A percentile compares a stretch with the other conserved stretches of the same genome.
These are phyloP conservation scores for Anoplius nigerrimus DNA, from an alignment of 2,888 invertebrate genomes.

Conservation along the genomic window DNA sequence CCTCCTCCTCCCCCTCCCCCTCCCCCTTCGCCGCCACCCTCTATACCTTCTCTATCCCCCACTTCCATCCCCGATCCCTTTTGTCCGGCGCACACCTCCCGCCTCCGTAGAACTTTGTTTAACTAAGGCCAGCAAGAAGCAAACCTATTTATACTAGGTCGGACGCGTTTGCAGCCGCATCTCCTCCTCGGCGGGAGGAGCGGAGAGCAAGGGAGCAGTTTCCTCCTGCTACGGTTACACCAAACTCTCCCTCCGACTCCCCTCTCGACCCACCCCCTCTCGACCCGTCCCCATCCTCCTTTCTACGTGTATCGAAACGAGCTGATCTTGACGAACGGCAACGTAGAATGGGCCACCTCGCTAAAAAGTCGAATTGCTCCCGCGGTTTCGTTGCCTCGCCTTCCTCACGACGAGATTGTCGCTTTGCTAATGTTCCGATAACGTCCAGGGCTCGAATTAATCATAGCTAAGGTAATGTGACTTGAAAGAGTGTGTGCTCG, in stretches of 20 bases:
- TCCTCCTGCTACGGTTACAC: no score
- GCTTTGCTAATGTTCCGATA: no score
- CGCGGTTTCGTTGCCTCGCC: not conserved
- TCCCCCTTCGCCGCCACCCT: slow-evolving; percentile 5
- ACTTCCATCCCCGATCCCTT: slow-evolving; percentile 21
- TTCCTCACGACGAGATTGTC: no score
- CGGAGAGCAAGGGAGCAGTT: slow-evolving; percentile 1
- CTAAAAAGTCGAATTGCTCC: no score
- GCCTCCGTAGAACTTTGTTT: slow-evolving; percentile 71
- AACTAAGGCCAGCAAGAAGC: slow-evolving; percentile 73
- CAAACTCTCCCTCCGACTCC: not conserved
- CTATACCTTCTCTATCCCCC: slow-evolving; percentile 16
- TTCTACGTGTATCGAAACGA: not conserved
- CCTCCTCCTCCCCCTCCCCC: slow-evolving; percentile 3
- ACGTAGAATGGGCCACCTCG: no score
- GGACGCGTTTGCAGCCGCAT: slow-evolving; percentile 51
- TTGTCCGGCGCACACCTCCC: slow-evolving; percentile 29
- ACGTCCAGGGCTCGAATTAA: no score
- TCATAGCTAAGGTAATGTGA: no score
- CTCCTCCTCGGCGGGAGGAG: not conserved
- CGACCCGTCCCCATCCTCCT: not conserved
- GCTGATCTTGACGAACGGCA: not conserved
- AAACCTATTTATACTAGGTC: slow-evolving; percentile 72
- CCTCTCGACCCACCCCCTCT: not conserved
- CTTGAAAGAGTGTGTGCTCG: no score